Evolutionary conservation across 2,113 vertebrate genomes (phyloP).

Genomic region (Grammomys dolichurus): DNA sequence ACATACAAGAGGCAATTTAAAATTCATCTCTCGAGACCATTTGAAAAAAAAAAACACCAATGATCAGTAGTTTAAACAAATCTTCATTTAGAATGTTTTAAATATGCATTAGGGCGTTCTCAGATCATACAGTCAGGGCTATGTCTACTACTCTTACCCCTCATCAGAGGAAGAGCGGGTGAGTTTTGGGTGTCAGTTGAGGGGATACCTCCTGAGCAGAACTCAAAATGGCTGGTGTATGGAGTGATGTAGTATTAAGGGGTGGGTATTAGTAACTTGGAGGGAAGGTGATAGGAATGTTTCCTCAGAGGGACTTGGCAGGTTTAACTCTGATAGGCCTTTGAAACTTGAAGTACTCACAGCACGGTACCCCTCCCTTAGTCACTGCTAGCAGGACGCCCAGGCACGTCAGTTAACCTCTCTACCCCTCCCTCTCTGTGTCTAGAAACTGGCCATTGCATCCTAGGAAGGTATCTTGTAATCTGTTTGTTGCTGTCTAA

Average conservation of each 20-base stretch:
- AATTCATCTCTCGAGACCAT: slow-evolving; percentile 18
- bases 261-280: background rate
- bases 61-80: slow-evolving; percentile 25
- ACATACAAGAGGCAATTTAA: slow-evolving; percentile 37
- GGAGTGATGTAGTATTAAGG: background rate
- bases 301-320: background rate
- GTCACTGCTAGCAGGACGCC: background rate
- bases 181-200: background rate
- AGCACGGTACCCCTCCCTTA: background rate
- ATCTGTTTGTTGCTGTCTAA: background rate
- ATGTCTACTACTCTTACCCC: background rate
- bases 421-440: background rate
- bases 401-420: background rate
- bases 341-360: background rate
- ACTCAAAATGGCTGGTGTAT: background rate
- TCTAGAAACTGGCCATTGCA: background rate
- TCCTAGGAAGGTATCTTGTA: background rate
- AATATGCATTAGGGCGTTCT: background rate
- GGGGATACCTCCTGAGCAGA: background rate
- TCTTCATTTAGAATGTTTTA: slow-evolving; percentile 37
- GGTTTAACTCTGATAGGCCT: background rate
- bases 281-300: background rate
- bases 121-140: background rate
- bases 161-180: background rate
- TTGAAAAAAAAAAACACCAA: slow-evolving; percentile 41